These are phyloP conservation scores for Heliconius hermathena DNA, from an alignment of 1,140 invertebrate species.

Conservation along the genomic window DNA sequence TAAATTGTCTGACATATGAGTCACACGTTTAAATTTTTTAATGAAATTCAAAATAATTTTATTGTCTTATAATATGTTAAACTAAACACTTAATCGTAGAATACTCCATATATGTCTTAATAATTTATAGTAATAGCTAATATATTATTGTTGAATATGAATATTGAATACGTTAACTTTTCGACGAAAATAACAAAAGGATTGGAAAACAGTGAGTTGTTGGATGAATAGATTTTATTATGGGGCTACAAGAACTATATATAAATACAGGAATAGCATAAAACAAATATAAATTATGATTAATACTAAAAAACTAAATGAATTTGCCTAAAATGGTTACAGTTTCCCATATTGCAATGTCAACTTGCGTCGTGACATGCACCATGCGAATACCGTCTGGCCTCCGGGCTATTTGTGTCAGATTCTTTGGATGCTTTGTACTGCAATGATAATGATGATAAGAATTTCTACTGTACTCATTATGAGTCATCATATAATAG, in stretches of 20 bases:
- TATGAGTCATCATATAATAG: neutral
- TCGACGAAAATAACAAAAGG: neutral
- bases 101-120: neutral
- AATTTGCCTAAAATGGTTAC: neutral
- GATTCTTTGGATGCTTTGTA: slow-evolving; percentile 22
- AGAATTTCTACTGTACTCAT: slow-evolving; percentile 18
- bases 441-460: slow-evolving; percentile 15
- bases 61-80: neutral
- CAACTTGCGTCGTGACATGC: slow-evolving; percentile 18
- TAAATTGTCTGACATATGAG: neutral
- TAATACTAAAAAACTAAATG: neutral
- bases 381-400: slow-evolving; percentile 26
- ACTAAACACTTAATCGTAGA: neutral
- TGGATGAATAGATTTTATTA: too few relatives aligned
- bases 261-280: too few relatives aligned
- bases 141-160: neutral
- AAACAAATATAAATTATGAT: too few relatives aligned
- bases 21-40: neutral
- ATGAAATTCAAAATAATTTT: slow-evolving; percentile 2
- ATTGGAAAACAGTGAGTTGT: too few relatives aligned
- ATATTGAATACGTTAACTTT: neutral
- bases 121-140: neutral
- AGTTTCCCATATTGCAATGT: slow-evolving; percentile 18
- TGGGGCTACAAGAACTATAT: too few relatives aligned
- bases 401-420: slow-evolving; percentile 27